phyloP scores from a whole-genome alignment of 2,888 invertebrate genomes.

The Drosophila helvetica region DNA sequence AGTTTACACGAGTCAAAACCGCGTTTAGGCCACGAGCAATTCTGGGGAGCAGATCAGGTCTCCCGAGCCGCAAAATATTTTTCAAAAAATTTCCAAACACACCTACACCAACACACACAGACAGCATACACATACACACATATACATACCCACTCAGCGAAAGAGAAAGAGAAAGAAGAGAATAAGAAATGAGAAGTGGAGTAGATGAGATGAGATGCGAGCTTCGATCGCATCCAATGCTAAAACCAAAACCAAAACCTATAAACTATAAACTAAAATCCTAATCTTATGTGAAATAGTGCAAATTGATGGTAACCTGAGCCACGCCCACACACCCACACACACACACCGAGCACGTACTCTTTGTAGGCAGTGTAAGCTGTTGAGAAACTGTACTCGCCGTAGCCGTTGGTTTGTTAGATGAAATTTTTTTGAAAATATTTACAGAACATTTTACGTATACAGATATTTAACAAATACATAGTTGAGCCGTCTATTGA shows the following conservation, averaged over 20 bases:
- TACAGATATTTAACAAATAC: slow-evolving; percentile 50
- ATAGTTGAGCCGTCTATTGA: slow-evolving; percentile 67
- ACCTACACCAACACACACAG: slow-evolving; percentile 24
- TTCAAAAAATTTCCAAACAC: slow-evolving; percentile 62
- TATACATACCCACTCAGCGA: slow-evolving; percentile 23
- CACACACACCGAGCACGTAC: slow-evolving; percentile 38
- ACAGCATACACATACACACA: slow-evolving; percentile 32
- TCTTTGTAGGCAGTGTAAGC: slow-evolving; percentile 71
- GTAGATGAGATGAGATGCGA: slow-evolving; percentile 23
- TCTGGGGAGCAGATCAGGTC: slow-evolving; percentile 51
- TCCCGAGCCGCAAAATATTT: slow-evolving; percentile 51
- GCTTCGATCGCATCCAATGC: background rate
- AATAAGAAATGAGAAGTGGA: slow-evolving; percentile 15
- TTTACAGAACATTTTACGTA: slow-evolving; percentile 58
- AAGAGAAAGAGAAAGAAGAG: slow-evolving; percentile 25
- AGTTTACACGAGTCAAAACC: slow-evolving; percentile 73
- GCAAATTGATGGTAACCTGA: slow-evolving; percentile 60
- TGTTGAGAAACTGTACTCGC: slow-evolving; percentile 56
- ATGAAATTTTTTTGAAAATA: slow-evolving; percentile 73
- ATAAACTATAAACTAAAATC: slow-evolving; percentile 33
- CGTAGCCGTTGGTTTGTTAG: slow-evolving; percentile 70
- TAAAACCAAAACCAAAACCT: background rate
- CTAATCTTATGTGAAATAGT: slow-evolving; percentile 61
- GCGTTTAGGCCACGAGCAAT: slow-evolving; percentile 86
- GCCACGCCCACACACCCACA: slow-evolving; percentile 37